Percentiles rank a stretch among this genome's conserved stretches.
phyloP scores from a whole-genome alignment of 2,797 vertebrate species.

The Syngnathus acus region DNA sequence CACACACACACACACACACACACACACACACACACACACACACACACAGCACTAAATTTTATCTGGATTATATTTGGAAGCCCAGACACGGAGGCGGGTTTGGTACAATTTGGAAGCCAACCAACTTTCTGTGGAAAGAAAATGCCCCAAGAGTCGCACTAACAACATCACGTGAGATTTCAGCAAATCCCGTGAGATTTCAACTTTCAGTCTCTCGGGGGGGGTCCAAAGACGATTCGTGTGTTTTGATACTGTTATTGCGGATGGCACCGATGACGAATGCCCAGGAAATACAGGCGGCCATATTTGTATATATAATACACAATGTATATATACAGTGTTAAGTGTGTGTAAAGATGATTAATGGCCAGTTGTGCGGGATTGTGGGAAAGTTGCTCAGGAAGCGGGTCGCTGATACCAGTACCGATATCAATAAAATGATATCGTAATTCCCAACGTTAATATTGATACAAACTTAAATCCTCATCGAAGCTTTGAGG shows the following conservation, averaged over 20 bases:
- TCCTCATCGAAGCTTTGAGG: neutral
- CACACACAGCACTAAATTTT: constrained; percentile 46
- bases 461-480: no score
- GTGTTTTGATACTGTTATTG: no score
- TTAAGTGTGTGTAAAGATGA: constrained; percentile 40
- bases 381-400: constrained; percentile 48
- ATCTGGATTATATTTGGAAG: constrained; percentile 69
- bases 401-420: no score
- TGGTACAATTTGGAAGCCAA: constrained; percentile 32
- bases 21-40: constrained; percentile 29
- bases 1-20: constrained; percentile 29
- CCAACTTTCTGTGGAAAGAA: no score
- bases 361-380: constrained; percentile 58
- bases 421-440: no score
- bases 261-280: constrained; percentile 6
- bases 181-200: no score
- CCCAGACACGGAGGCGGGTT: constrained; percentile 33
- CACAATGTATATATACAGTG: constrained; percentile 1
- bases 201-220: no score
- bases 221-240: no score
- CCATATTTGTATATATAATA: constrained; percentile 9
- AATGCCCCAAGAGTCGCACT: neutral
- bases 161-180: neutral
- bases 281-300: constrained; percentile 24
- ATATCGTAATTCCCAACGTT: no score